Percentiles rank a stretch among this genome's conserved stretches.
These are phyloP conservation scores for Pogonomyrmex californicus DNA, from an alignment of 1,140 invertebrate genomes.

Conservation along the genomic window DNA sequence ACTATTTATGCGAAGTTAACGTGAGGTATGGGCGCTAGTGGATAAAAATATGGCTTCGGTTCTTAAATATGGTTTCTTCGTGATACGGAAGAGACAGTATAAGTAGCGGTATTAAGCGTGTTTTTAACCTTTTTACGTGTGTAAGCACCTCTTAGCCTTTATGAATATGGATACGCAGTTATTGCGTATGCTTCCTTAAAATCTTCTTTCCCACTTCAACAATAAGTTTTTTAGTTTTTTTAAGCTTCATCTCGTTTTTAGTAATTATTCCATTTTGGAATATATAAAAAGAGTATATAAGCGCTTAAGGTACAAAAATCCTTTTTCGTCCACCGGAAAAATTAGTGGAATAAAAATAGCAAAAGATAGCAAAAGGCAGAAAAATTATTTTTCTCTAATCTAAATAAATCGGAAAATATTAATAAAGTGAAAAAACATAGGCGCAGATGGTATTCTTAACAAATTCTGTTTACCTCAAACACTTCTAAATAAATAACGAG, in stretches of 20 bases:
- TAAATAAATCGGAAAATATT: neutral
- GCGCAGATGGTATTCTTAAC: neutral
- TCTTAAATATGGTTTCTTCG: conserved; percentile 79
- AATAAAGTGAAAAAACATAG: conserved; percentile 9
- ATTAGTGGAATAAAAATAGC: neutral
- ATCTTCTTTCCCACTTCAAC: neutral
- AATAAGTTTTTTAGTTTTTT: neutral
- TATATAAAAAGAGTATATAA: neutral
- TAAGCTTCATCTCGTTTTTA: neutral
- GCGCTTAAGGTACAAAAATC: neutral
- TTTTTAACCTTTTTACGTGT: conserved; percentile 58
- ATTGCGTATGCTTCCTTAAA: conserved; percentile 8
- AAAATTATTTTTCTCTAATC: neutral
- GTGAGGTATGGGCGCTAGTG: conserved; percentile 6
- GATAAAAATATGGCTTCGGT: conserved; percentile 72
- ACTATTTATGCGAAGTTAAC: neutral
- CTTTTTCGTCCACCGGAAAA: neutral
- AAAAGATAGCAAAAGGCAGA: neutral
- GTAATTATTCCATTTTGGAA: conserved; percentile 12
- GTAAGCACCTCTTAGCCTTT: conserved; percentile 42
- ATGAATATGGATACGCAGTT: conserved; percentile 49
- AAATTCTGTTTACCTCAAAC: conserved; percentile 41
- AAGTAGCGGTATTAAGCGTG: conserved; percentile 53
- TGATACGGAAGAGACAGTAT: conserved; percentile 65
- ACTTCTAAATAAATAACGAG: conserved; percentile 39